Evolutionary conservation across 2,113 vertebrate genomes (phyloP).

Genomic region (Brachypodius melanocephalos): DNA sequence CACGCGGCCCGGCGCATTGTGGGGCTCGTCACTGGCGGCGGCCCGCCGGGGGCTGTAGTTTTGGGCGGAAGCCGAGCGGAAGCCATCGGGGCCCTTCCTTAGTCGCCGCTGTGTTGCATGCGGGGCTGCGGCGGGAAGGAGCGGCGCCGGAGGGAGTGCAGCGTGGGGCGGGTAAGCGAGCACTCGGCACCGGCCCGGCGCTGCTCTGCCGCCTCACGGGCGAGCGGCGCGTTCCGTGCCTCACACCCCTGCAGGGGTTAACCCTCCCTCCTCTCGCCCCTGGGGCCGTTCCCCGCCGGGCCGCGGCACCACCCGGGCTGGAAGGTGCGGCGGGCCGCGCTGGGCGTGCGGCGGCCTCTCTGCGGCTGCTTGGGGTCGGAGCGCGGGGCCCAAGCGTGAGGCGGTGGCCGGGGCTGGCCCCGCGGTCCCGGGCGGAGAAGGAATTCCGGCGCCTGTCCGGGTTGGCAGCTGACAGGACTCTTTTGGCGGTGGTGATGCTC

Average conservation of each 20-base stretch:
- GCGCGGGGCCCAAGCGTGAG: not conserved
- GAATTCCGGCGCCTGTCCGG: not conserved
- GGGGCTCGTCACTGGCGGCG: not conserved
- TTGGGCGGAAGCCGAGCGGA: not conserved
- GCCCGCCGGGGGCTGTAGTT: slow-evolving; percentile 39
- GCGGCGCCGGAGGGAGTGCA: not conserved
- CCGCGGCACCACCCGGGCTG: not conserved
- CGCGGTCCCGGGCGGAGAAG: not conserved
- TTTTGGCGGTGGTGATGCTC: not conserved
- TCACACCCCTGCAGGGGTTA: not conserved
- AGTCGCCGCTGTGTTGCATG: not conserved
- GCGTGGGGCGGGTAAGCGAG: not conserved
- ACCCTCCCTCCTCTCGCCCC: not conserved
- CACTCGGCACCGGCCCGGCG: not conserved
- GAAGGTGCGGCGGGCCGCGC: not conserved
- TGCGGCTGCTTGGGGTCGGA: not conserved
- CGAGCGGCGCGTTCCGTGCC: not conserved
- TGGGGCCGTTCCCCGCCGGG: not conserved
- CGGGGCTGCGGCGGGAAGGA: not conserved
- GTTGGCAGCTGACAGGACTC: not conserved
- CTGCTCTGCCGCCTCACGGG: not conserved
- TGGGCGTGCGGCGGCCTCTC: not conserved
- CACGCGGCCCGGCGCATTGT: not conserved
- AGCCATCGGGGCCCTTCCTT: not conserved
- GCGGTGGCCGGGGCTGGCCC: not conserved